Evolutionary conservation across 2,797 vertebrate species (phyloP), one percentile per base, ranked within the genome.

Genomic region (Mycteria americana): DNA sequence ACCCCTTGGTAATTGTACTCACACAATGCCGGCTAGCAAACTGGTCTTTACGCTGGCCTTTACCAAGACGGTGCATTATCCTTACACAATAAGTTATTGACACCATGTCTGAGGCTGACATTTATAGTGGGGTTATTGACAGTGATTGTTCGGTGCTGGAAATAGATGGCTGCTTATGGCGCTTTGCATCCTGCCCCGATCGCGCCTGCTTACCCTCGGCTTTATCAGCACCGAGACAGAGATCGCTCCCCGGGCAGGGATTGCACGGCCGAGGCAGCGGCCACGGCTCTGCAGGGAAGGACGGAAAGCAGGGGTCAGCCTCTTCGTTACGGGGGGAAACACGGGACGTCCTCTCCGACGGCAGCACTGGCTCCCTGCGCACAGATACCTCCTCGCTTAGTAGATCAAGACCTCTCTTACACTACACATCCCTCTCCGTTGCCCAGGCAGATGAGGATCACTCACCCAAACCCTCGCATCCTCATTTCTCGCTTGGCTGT

Each of bases 341-440:
- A 9, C 4, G 0, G 43, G 19, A 18, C 0, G 3, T 22, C 53
- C 37, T 17, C 64, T 37, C 8, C 31, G 6, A 2, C 8, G 1
- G 63, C 60, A n/a, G 46, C 33, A 3, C 35, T 2, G 18, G 35
- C 54, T 37, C 28, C 11, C 31, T 19, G 48, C 4, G 1, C 13
- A 4, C 7, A 2, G 30, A 9, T 3, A 18, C 37, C 57, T 19
- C 31, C 50, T 7, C 2, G 7, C 39, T 30, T 3, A 1, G 54
- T 18, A 43, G 33, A 64, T 7, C 24, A 23, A 11, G 51, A 13
- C 37, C 22, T 33, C 25, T 8, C 5, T 25, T 5, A 18, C 18
- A 2, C 12, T 4, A 11, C 19, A 19, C 51, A 7, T 3, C 56
- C 45, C 56, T n/a, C 41, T 11, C n/a, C 1, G 0, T 7, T 5